Evolutionary conservation across 2,113 vertebrate species (phyloP).

Genomic region (Etia nguti): DNA sequence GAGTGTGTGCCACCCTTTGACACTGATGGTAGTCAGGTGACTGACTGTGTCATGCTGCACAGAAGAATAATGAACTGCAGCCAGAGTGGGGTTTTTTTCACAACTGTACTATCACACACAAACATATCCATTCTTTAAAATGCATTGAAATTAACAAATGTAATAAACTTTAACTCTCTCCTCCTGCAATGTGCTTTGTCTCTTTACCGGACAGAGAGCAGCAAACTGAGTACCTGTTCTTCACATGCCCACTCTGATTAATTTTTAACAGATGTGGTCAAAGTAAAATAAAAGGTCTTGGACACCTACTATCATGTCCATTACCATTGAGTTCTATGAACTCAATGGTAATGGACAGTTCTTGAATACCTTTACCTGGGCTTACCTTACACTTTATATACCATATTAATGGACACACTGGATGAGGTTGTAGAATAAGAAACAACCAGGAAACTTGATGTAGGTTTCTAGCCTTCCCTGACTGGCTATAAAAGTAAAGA

Average conservation of each 20-base stretch:
- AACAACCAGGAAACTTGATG: constrained; percentile 56
- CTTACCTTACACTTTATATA: constrained; percentile 53
- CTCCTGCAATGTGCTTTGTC: neutral
- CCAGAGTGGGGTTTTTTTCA: neutral
- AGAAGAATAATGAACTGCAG: constrained; percentile 41
- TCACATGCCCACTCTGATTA: constrained; percentile 21
- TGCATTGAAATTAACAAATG: neutral
- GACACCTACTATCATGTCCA: neutral
- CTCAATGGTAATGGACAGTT: too few species aligned
- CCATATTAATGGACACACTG: constrained; percentile 33
- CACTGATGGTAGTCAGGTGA: constrained; percentile 63
- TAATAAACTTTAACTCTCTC: neutral
- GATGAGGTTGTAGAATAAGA: constrained; percentile 31
- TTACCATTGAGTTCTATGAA: neutral
- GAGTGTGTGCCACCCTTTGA: constrained; percentile 65
- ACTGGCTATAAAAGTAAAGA: constrained; percentile 61
- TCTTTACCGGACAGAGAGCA: neutral
- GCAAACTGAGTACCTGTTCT: neutral
- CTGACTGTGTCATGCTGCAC: constrained; percentile 48
- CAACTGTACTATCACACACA: neutral
- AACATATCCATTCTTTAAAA: neutral
- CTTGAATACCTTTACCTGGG: neutral
- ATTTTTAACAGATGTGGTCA: constrained; percentile 12
- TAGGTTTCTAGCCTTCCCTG: constrained; percentile 46
- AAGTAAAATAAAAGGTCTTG: constrained; percentile 4